A percentile compares a stretch with the other conserved stretches of the same genome.
Conservation (phyloP, 37 sponge, comb jelly and placozoan genomes). For the Aplysina aerophoba region DNA sequence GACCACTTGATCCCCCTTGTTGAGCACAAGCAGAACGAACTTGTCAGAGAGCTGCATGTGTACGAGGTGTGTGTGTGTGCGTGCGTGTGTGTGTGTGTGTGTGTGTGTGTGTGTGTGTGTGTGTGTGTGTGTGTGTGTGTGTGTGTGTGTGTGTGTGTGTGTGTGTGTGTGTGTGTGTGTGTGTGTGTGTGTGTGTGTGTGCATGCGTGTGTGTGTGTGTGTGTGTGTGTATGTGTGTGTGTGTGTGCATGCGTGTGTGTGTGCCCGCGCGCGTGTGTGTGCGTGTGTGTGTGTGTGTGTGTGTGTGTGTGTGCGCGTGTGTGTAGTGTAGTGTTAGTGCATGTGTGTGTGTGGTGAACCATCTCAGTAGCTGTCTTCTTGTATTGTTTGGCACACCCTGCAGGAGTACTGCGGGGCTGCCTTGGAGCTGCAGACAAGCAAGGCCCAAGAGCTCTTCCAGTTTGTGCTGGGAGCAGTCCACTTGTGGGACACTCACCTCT, state of each 20-base stretch:
- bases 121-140: too few species aligned
- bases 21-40: conserved; percentile 28
- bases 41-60: conserved; percentile 27
- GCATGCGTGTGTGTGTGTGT: background rate
- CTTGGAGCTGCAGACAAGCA: conserved; percentile 36
- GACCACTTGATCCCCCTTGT: conserved; percentile 64
- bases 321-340: too few species aligned
- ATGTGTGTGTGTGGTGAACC: too few species aligned
- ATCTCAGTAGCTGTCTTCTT: too few species aligned
- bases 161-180: conserved; percentile 1
- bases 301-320: background rate
- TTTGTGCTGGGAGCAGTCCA: conserved; percentile 71
- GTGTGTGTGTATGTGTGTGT: background rate
- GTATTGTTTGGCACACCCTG: too few species aligned
- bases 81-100: background rate
- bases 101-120: too few species aligned
- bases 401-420: conserved; percentile 53
- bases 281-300: too few species aligned
- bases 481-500: conserved; percentile 65
- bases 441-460: conserved; percentile 65
- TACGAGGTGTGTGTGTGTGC: conserved; percentile 23
- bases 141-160: background rate
- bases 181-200: background rate
- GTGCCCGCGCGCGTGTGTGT: too few species aligned
- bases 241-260: background rate